Evolutionary conservation across 2,888 invertebrate species (phyloP), one percentile per base, ranked within the genome.

Genomic region (Teleogryllus oceanicus): DNA sequence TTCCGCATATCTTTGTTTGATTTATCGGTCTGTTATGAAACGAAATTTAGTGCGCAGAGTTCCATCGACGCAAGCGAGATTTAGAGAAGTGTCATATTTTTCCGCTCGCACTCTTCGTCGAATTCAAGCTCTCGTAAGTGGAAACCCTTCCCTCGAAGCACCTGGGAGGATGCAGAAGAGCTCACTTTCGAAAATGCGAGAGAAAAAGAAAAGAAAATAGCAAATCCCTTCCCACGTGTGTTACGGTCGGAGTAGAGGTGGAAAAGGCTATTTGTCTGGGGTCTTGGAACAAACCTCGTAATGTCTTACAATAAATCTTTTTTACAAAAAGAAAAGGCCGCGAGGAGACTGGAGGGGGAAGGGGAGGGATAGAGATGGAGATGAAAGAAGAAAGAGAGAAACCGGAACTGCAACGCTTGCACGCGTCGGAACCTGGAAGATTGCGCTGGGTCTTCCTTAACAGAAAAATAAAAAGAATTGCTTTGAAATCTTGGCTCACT

Each of bases 291-390:
- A 62, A 62, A 62, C 62, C 16, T 62, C 62, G 62, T 62, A 62
- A 62, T 62, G 62, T 62, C 62, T n/a, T n/a, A n/a, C n/a, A 62
- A 62, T 62, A 62, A 62, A 62, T 62, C 62, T 62, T 62, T 62
- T 62, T 62, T 62, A 12, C 16, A 62, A 62, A 62, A 62, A 62
- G 62, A 62, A 62, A 62, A n/a, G 62, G 13, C n/a, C 16, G 8
- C 13, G 62, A 18, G 62, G n/a, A n/a, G 62, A 18, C n/a, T 16
- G 62, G 16, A 62, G 5, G 13, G 62, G 13, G n/a, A 13, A 2
- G 62, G 62, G 12, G 62, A 13, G n/a, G 13, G 8, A n/a, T 18
- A 13, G 62, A 18, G 62, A 3, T 18, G n/a, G 62, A 62, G 62
- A 16, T 18, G 62, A 62, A 62, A 62, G n/a, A 62, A 62, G 18